Evolutionary conservation across 1,140 invertebrate species (phyloP).

Genomic region (Lasioglossum baleicum): DNA sequence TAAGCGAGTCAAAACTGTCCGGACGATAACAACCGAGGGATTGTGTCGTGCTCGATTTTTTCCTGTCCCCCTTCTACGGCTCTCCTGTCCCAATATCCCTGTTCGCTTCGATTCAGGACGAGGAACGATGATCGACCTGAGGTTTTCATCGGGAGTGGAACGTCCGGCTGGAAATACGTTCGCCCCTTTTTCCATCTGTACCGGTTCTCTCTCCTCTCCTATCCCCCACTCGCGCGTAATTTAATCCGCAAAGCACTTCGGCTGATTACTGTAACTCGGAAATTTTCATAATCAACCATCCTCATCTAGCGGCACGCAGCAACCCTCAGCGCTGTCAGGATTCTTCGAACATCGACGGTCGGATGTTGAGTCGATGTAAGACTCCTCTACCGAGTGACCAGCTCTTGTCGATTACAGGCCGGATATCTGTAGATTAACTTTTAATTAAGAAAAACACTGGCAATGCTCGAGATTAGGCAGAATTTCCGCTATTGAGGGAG

Average conservation of each 20-base stretch:
- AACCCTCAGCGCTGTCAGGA: slow-evolving; percentile 1
- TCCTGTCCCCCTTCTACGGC: too few species aligned
- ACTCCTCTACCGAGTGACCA: too few species aligned
- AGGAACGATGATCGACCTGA: background rate
- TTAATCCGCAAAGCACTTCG: slow-evolving; percentile 23
- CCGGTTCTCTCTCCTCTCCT: slow-evolving; percentile 21
- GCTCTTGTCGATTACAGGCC: slow-evolving; percentile 2
- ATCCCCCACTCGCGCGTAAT: slow-evolving; percentile 16
- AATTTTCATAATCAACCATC: slow-evolving; percentile 39
- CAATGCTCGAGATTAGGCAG: background rate
- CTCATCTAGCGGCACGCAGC: background rate
- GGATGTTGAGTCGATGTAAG: background rate
- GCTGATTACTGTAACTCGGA: slow-evolving; percentile 35
- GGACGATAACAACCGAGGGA: slow-evolving; percentile 4
- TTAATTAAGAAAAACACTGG: background rate
- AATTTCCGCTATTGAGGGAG: background rate
- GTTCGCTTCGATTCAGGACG: too few species aligned
- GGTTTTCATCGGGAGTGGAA: background rate
- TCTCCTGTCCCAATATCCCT: too few species aligned
- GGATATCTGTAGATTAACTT: slow-evolving; percentile 20
- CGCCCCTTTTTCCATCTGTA: slow-evolving; percentile 16
- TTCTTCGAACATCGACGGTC: background rate
- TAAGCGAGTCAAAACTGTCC: slow-evolving; percentile 22
- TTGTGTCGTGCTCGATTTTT: background rate
- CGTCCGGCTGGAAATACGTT: slow-evolving; percentile 7